These are phyloP conservation scores for Calliphora vomitoria DNA, from an alignment of 2,888 invertebrate genomes.

Conservation along the genomic window DNA sequence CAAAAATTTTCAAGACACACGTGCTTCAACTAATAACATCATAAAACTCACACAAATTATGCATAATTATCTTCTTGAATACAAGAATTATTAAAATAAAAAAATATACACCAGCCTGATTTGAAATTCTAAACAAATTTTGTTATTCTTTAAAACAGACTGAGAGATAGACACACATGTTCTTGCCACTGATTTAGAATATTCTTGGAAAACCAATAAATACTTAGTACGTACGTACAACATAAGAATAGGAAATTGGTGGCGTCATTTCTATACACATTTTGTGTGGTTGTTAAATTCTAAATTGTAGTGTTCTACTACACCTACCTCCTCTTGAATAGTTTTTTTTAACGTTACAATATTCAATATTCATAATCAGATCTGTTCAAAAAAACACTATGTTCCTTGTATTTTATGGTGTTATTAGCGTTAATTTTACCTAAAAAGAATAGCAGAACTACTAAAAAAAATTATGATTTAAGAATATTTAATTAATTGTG, in stretches of 20 bases:
- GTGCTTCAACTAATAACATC: slow-evolving; percentile 69
- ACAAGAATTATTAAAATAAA: slow-evolving; percentile 10
- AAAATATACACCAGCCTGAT: not conserved
- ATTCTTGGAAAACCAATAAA: slow-evolving; percentile 50
- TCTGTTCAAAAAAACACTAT: slow-evolving; percentile 22
- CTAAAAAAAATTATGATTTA: slow-evolving; percentile 30
- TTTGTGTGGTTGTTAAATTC: not conserved
- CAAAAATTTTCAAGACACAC: slow-evolving; percentile 56
- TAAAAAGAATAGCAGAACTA: not conserved
- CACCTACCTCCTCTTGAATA: not conserved
- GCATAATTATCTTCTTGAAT: slow-evolving; percentile 57
- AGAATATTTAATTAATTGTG: slow-evolving; percentile 48
- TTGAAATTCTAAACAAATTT: slow-evolving; percentile 47
- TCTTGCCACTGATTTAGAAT: slow-evolving; percentile 17
- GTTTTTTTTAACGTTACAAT: not conserved
- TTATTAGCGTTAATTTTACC: slow-evolving; percentile 35
- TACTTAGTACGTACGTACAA: not conserved
- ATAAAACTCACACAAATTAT: slow-evolving; percentile 70
- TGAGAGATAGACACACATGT: slow-evolving; percentile 2
- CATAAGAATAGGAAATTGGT: slow-evolving; percentile 63
- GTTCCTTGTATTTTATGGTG: slow-evolving; percentile 25
- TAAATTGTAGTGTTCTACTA: not conserved
- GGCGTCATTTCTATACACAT: slow-evolving; percentile 58
- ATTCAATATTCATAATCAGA: slow-evolving; percentile 55
- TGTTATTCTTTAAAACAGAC: slow-evolving; percentile 3